Evolutionary conservation across 2,888 invertebrate species (phyloP).

Genomic region (Quadriops clusia): DNA sequence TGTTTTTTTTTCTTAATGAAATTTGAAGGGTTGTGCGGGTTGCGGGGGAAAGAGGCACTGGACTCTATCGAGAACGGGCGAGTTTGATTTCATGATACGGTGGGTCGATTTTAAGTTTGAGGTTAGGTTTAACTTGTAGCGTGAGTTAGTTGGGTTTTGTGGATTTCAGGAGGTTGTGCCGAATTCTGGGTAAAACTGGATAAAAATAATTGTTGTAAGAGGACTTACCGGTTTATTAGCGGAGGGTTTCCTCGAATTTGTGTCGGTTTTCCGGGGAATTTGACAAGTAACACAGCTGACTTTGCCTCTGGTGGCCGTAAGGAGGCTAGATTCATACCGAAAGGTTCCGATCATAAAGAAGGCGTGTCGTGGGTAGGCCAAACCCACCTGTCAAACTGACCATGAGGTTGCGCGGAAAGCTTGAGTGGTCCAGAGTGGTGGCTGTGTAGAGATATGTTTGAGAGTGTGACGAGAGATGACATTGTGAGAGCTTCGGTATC

Average conservation of each 20-base stretch:
- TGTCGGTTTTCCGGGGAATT: slow-evolving; percentile 1
- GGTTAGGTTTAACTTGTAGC: no score
- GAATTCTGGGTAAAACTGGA: no score
- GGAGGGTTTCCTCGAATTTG: slow-evolving; percentile 4
- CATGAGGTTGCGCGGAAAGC: slow-evolving; percentile 34
- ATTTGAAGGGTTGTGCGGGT: neutral
- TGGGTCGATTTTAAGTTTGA: no score
- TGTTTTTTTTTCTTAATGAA: slow-evolving; percentile 1
- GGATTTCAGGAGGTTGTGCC: no score
- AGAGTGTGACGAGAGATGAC: slow-evolving; percentile 37
- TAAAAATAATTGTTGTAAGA: neutral
- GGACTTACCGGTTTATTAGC: neutral
- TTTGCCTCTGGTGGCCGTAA: slow-evolving; percentile 27
- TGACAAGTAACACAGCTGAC: slow-evolving; percentile 23
- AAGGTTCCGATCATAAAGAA: slow-evolving; percentile 28
- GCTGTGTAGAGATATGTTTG: slow-evolving; percentile 28
- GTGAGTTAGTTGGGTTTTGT: no score
- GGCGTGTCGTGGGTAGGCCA: slow-evolving; percentile 23
- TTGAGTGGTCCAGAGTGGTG: slow-evolving; percentile 22
- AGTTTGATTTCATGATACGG: no score
- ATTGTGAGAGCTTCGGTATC: slow-evolving; percentile 24
- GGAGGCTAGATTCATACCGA: slow-evolving; percentile 27
- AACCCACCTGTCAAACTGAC: slow-evolving; percentile 38
- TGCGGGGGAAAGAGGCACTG: no score
- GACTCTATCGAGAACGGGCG: no score